Evolutionary conservation across 2,113 vertebrate species (phyloP).

Genomic region (Micromys minutus): DNA sequence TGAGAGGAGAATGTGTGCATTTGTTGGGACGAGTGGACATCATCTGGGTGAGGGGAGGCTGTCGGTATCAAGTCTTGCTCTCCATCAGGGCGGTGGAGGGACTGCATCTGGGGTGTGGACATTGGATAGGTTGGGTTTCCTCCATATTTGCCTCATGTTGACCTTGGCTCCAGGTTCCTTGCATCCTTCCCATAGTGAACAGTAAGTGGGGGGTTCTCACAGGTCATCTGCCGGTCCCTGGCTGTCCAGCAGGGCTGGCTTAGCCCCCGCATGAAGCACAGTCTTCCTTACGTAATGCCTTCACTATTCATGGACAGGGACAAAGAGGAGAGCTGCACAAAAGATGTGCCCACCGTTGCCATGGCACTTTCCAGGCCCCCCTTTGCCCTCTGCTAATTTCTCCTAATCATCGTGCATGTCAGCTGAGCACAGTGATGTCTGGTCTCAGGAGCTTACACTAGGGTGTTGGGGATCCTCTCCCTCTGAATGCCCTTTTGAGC

Average conservation of each 20-base stretch:
- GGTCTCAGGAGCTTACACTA: not conserved
- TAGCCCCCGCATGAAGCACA: accelerated
- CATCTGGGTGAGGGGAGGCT: not conserved
- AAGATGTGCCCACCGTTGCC: constrained; percentile 54
- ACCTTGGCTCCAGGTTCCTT: not conserved
- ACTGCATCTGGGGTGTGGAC: not conserved
- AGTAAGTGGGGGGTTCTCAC: not conserved
- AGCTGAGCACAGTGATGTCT: not conserved
- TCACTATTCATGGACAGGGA: constrained; percentile 13
- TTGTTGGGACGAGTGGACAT: not conserved
- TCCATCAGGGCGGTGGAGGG: not conserved
- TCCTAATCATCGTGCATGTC: not conserved
- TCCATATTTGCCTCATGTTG: not conserved
- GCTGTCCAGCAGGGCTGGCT: accelerated
- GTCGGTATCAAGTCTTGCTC: not conserved
- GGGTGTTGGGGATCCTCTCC: not conserved
- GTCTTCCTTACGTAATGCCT: not conserved
- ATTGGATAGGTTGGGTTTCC: not conserved
- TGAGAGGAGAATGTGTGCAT: not conserved
- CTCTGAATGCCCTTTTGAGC: not conserved
- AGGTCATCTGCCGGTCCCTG: not conserved
- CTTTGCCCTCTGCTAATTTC: not conserved
- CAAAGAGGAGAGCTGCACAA: not conserved
- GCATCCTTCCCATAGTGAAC: accelerated
- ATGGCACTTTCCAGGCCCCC: constrained; percentile 14